Evolutionary conservation across 2,113 vertebrate species (phyloP), one percentile per base, ranked within the genome.

Genomic region (Chloroceryle aenea): DNA sequence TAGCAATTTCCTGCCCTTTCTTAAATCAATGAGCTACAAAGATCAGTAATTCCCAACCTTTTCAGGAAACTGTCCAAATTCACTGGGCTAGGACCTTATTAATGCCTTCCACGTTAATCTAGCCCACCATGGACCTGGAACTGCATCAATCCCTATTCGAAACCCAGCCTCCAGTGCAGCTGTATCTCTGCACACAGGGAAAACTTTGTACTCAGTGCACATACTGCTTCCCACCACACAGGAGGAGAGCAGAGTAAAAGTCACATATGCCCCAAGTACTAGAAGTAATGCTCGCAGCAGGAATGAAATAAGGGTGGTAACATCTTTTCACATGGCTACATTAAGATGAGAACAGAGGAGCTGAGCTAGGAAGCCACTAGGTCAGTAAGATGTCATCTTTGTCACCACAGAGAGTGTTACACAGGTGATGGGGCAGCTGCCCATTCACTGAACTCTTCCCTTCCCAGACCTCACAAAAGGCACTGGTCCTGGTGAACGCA

Each of bases 1-100:
- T 95, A 95, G 93, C 96, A 96, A 96, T 96, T 97, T 97, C 97
- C 96, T 97, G 94, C 83, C 85, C 89, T 95, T 95, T 92, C 92
- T 93, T 93, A 93, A 95, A 91, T 95, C 96, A 97, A 89, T 92
- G 94, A 95, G 88, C 88, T 95, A 96, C 95, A 95, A 93, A 94
- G 93, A 96, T 96, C 91, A 93, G 92, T 87, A 93, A 94, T 95
- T 96, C 91, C 89, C 90, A 96, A 29, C 48, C 87, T 96, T 93
- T 92, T 94, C 85, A 93, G 94, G 91, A 95, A 94, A 90, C 91
- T 69, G 77, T 95, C 92, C 94, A 90, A 38, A 90, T 92, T 93
- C 88, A 90, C 81, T 64, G 73, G 83, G 86, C 91, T 95, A 81
- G 95, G 86, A 86, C 53, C 71, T 92, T 93, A 79, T 95, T 96